A percentile compares a stretch with the other conserved stretches of the same genome.
These are phyloP conservation scores for Prochilodus magdalenae DNA, from an alignment of 2,113 vertebrate species.

Conservation along the genomic window DNA sequence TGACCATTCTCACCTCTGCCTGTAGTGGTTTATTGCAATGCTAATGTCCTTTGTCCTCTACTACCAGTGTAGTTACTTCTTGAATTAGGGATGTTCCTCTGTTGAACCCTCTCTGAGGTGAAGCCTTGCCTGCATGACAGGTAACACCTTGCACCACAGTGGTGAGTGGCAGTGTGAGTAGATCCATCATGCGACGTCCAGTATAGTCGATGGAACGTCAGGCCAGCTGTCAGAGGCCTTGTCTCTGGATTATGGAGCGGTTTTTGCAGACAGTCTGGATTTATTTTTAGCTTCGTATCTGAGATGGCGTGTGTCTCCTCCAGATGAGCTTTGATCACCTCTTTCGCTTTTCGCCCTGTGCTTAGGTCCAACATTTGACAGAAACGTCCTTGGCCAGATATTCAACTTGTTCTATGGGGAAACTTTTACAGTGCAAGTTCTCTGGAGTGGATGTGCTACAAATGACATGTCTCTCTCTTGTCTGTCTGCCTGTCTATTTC, in stretches of 20 bases:
- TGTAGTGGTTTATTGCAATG: background rate
- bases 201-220: constrained; percentile 31
- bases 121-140: constrained; percentile 63
- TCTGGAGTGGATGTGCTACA: background rate
- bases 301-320: constrained; percentile 33
- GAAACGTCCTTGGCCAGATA: constrained; percentile 2
- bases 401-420: constrained; percentile 39
- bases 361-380: constrained; percentile 36
- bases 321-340: constrained; percentile 30
- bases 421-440: constrained; percentile 19
- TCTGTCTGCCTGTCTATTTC: constrained; percentile 39
- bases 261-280: constrained; percentile 37
- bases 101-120: background rate
- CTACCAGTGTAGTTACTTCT: background rate
- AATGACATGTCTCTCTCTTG: constrained; percentile 30
- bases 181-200: constrained; percentile 66
- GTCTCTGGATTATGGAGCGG: constrained; percentile 41
- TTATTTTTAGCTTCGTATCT: constrained; percentile 48
- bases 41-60: background rate
- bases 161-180: constrained; percentile 66
- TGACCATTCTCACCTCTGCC: too few relatives aligned
- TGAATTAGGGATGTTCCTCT: background rate
- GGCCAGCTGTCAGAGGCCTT: constrained; percentile 67
- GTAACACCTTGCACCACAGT: constrained; percentile 68
- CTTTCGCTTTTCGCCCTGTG: constrained; percentile 5